phyloP scores from a whole-genome alignment of 1,140 invertebrate genomes.

The Tenebrio molitor region DNA sequence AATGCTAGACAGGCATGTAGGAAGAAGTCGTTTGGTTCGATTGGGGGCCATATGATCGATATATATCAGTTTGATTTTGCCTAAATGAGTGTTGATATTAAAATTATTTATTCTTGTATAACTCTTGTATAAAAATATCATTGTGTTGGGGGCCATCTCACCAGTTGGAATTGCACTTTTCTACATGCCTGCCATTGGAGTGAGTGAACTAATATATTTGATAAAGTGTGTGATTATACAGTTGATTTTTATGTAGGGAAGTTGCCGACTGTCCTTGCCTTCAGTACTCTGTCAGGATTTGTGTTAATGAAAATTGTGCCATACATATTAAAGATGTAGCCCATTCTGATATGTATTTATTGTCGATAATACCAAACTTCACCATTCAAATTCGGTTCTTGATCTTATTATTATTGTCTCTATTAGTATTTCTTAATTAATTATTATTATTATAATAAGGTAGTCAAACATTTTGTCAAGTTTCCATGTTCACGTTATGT shows the following conservation, averaged over 20 bases:
- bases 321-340: slow-evolving; percentile 51
- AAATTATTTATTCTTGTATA: slow-evolving; percentile 62
- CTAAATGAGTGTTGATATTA: slow-evolving; percentile 58
- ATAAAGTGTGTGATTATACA: slow-evolving; percentile 64
- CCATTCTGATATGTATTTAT: slow-evolving; percentile 32
- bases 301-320: slow-evolving; percentile 60
- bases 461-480: slow-evolving; percentile 66
- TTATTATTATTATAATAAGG: slow-evolving; percentile 40
- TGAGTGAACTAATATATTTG: slow-evolving; percentile 61
- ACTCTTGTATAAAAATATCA: slow-evolving; percentile 57
- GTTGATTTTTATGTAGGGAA: slow-evolving; percentile 51
- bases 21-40: slow-evolving; percentile 47
- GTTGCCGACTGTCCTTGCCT: slow-evolving; percentile 63
- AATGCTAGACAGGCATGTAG: slow-evolving; percentile 60
- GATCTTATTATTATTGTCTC: slow-evolving; percentile 34
- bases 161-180: slow-evolving; percentile 41
- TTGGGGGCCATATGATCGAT: slow-evolving; percentile 55
- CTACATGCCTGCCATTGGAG: slow-evolving; percentile 58
- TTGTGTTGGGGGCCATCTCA: slow-evolving; percentile 56
- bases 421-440: slow-evolving; percentile 7
- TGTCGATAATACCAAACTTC: slow-evolving; percentile 3
- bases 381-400: slow-evolving; percentile 28
- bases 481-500: slow-evolving; percentile 64
- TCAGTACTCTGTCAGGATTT: slow-evolving; percentile 52
- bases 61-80: slow-evolving; percentile 44